Conservation (phyloP, 1,140 invertebrate species). For the Tetranychus cinnabarinus region DNA sequence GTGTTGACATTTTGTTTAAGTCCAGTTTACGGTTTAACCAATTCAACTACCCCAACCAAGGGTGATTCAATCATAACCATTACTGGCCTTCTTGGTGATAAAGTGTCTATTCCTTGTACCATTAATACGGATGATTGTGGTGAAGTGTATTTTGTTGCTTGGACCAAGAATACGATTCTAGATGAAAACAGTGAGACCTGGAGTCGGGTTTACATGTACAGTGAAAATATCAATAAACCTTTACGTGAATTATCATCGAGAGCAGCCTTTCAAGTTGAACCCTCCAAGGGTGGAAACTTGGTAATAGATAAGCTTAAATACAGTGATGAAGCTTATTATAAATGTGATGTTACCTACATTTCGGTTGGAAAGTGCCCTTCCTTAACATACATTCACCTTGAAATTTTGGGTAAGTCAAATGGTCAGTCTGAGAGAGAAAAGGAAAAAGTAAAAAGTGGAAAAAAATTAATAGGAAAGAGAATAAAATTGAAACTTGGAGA, state of each 20-base stretch:
- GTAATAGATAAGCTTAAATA: conserved; percentile 9
- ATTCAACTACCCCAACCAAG: too few relatives aligned
- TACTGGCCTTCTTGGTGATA: conserved; percentile 12
- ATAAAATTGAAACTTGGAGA: too few relatives aligned
- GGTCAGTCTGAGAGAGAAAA: too few relatives aligned
- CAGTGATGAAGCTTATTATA: conserved; percentile 14
- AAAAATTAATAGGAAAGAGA: too few relatives aligned
- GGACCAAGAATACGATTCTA: conserved; percentile 13
- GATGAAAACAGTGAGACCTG: conserved; percentile 12
- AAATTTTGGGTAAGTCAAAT: conserved; percentile 14
- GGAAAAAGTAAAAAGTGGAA: too few relatives aligned
- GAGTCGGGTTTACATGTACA: conserved; percentile 15
- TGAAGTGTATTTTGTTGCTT: conserved; percentile 16
- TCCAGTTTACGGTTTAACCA: too few relatives aligned
- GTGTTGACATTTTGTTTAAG: too few relatives aligned
- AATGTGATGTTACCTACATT: conserved; percentile 16
- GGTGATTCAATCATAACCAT: too few relatives aligned
- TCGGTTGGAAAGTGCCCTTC: conserved; percentile 16
- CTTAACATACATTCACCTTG: conserved; percentile 15
- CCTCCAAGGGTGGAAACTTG: conserved; percentile 5
- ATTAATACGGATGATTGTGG: conserved; percentile 14
- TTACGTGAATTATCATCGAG: conserved; percentile 12
- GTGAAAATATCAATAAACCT: conserved; percentile 13
- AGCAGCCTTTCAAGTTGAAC: conserved; percentile 6
- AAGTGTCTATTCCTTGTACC: conserved; percentile 12